phyloP scores from a whole-genome alignment of 1,140 invertebrate species.

The Whitmania pigra region DNA sequence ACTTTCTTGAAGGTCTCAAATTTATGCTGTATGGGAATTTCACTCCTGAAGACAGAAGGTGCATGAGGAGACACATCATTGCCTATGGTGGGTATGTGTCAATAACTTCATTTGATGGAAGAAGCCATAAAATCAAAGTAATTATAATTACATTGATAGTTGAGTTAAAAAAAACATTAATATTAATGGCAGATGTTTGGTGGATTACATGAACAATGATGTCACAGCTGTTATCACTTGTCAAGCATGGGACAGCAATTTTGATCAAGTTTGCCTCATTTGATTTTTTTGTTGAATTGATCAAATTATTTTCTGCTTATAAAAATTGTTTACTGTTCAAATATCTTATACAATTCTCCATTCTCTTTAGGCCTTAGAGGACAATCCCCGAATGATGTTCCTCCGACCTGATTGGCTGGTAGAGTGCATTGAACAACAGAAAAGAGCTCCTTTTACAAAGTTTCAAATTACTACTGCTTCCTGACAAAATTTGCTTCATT shows the following conservation, averaged over 20 bases:
- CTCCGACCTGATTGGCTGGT: slow-evolving; percentile 39
- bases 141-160: background rate
- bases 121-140: background rate
- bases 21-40: slow-evolving; percentile 42
- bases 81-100: slow-evolving; percentile 37
- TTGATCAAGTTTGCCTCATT: slow-evolving; percentile 35
- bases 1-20: slow-evolving; percentile 37
- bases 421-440: slow-evolving; percentile 4
- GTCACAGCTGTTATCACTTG: slow-evolving; percentile 40
- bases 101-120: slow-evolving; percentile 12
- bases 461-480: background rate
- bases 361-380: slow-evolving; percentile 35
- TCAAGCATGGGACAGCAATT: slow-evolving; percentile 40
- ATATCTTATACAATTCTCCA: slow-evolving; percentile 3
- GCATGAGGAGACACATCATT: slow-evolving; percentile 35
- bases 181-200: slow-evolving; percentile 33
- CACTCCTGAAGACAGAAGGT: slow-evolving; percentile 27
- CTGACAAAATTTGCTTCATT: no score
- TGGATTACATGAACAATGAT: slow-evolving; percentile 39
- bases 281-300: slow-evolving; percentile 12
- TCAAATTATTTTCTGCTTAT: background rate
- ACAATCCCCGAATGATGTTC: slow-evolving; percentile 40
- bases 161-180: no score
- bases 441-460: background rate
- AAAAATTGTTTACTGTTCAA: background rate